A percentile compares a stretch with the other conserved stretches of the same genome.
phyloP scores from a whole-genome alignment of 1,140 invertebrate genomes.

The Macrosteles quadrilineatus region DNA sequence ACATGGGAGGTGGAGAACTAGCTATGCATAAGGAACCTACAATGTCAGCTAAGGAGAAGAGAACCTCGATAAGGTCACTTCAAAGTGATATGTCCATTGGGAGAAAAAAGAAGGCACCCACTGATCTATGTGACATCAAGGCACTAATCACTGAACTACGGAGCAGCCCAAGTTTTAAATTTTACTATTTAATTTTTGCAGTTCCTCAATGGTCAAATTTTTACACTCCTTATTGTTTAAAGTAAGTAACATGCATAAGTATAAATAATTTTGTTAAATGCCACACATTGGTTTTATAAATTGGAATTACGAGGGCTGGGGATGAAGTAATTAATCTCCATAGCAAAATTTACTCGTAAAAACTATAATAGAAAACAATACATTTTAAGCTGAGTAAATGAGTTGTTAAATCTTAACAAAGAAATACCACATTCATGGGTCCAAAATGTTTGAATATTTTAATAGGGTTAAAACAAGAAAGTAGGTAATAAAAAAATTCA shows the following conservation, averaged over 20 bases:
- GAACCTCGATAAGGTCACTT: neutral
- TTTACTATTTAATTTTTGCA: conserved; percentile 28
- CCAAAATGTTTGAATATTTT: too few relatives aligned
- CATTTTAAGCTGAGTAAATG: too few relatives aligned
- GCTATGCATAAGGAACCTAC: neutral
- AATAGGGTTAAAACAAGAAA: too few relatives aligned
- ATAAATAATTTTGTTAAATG: neutral
- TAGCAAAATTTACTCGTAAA: too few relatives aligned
- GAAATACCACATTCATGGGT: too few relatives aligned
- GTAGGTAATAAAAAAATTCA: too few relatives aligned
- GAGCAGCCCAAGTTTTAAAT: neutral
- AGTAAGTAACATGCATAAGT: conserved; percentile 22
- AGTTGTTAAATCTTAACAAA: too few relatives aligned
- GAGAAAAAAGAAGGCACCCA: neutral
- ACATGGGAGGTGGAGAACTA: conserved; percentile 1
- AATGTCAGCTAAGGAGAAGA: neutral
- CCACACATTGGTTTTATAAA: neutral
- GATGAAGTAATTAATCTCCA: too few relatives aligned
- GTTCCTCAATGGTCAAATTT: conserved; percentile 30
- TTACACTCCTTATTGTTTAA: conserved; percentile 30
- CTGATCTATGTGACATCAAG: conserved; percentile 8
- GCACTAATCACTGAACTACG: neutral
- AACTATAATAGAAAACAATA: too few relatives aligned
- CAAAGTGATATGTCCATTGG: neutral
- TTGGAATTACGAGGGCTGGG: too few relatives aligned